A percentile compares a stretch with the other conserved stretches of the same genome.
phyloP scores from a whole-genome alignment of 1,140 invertebrate genomes.

The Euwallacea fornicatus region DNA sequence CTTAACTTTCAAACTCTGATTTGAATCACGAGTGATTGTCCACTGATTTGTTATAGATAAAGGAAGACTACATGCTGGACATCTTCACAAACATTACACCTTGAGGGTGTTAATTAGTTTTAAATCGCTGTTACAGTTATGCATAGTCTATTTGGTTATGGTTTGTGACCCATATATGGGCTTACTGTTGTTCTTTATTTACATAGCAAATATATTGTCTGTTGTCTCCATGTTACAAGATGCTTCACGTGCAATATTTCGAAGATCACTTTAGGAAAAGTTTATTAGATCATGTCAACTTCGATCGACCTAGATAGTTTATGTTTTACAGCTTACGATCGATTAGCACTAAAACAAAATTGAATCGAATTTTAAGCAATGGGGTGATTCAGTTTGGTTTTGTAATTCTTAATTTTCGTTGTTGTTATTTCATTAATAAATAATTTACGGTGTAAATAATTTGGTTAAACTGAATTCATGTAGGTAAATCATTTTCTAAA shows the following conservation, averaged over 20 bases:
- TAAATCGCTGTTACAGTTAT: constrained; percentile 47
- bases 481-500: too few species aligned
- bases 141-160: constrained; percentile 27
- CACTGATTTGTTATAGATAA: constrained; percentile 32
- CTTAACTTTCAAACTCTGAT: neutral
- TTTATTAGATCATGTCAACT: constrained; percentile 23
- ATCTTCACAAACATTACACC: constrained; percentile 42
- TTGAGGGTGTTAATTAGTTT: constrained; percentile 45
- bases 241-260: neutral
- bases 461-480: too few species aligned
- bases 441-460: too few species aligned
- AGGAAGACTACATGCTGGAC: constrained; percentile 34
- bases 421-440: too few species aligned
- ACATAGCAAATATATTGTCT: constrained; percentile 17
- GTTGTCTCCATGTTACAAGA: neutral
- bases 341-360: neutral
- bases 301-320: neutral
- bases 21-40: constrained; percentile 8
- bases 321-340: neutral
- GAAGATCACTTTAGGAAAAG: constrained; percentile 13
- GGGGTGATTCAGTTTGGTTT: too few species aligned
- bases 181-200: constrained; percentile 38
- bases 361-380: neutral
- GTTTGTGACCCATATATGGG: constrained; percentile 29
- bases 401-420: too few species aligned